Evolutionary conservation across 2,888 invertebrate genomes (phyloP).

Genomic region (Eubasilissa splendida): DNA sequence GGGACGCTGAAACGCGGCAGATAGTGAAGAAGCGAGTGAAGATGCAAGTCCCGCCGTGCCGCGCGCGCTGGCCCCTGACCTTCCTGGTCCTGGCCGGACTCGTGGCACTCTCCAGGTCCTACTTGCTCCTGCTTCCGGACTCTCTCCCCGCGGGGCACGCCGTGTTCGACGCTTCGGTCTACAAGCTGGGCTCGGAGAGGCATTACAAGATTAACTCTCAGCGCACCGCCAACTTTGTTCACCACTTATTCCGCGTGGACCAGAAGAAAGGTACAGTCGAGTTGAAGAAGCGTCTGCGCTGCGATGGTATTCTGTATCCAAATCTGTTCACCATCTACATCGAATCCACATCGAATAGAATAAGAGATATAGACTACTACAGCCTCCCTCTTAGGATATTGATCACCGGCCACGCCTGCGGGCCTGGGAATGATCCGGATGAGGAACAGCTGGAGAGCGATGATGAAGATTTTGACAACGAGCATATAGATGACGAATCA

Average conservation of each 20-base stretch:
- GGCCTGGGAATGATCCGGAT: conserved; percentile 70
- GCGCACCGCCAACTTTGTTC: conserved; percentile 87
- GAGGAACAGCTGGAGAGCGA: conserved; percentile 75
- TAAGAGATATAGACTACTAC: conserved; percentile 87
- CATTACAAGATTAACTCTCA: conserved; percentile 86
- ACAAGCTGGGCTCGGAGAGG: conserved; percentile 84
- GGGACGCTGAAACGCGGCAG: conserved; percentile 50
- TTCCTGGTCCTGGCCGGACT: conserved; percentile 63
- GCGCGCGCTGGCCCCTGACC: conserved; percentile 64
- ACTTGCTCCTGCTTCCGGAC: conserved; percentile 76
- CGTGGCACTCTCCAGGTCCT: conserved; percentile 64
- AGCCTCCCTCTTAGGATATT: conserved; percentile 84
- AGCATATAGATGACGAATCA: conserved; percentile 59
- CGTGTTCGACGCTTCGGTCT: conserved; percentile 86
- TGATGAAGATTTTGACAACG: conserved; percentile 70
- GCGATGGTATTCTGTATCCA: conserved; percentile 87
- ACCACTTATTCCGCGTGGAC: conserved; percentile 83
- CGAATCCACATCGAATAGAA: conserved; percentile 86
- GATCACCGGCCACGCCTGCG: conserved; percentile 81
- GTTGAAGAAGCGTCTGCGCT: conserved; percentile 81
- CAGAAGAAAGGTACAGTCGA: conserved; percentile 82
- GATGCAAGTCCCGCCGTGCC: conserved; percentile 58
- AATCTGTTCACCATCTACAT: conserved; percentile 89
- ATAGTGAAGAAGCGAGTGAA: conserved; percentile 44
- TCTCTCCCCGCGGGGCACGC: conserved; percentile 76